phyloP scores from a whole-genome alignment of 2,113 vertebrate genomes.

The Pachycephala philippinensis region DNA sequence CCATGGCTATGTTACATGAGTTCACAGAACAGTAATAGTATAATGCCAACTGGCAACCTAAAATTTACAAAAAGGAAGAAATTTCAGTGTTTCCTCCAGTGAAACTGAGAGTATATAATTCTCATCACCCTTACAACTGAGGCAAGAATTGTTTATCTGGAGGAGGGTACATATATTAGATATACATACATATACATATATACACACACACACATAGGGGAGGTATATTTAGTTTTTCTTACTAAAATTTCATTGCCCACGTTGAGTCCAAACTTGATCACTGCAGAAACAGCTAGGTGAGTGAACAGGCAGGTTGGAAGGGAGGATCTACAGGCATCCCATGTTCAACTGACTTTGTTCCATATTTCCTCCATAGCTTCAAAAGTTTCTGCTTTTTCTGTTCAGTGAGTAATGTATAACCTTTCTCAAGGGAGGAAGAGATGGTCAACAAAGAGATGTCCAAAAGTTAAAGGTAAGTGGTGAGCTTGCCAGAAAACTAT shows the following conservation, averaged over 20 bases:
- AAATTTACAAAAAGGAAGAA: not conserved
- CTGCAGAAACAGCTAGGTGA: not conserved
- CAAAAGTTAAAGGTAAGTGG: not conserved
- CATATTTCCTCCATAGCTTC: not conserved
- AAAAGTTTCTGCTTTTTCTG: not conserved
- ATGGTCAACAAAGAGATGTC: not conserved
- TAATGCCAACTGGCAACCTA: not conserved
- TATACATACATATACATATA: too few species aligned
- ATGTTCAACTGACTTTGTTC: not conserved
- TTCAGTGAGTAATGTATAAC: not conserved
- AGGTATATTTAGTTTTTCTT: not conserved
- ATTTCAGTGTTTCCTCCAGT: not conserved
- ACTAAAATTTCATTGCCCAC: not conserved
- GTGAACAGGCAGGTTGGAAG: not conserved
- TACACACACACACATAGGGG: rapidly evolving
- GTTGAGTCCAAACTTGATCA: not conserved
- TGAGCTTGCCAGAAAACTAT: not conserved
- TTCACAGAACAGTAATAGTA: not conserved
- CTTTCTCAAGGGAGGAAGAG: not conserved
- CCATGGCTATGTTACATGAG: not conserved
- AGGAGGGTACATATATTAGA: not conserved
- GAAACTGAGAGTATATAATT: not conserved
- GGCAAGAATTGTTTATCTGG: not conserved
- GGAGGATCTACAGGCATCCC: not conserved
- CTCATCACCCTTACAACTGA: not conserved